Evolutionary conservation across 2,113 vertebrate species (phyloP), one percentile per base, ranked within the genome.

Genomic region (Oryzias melastigma): DNA sequence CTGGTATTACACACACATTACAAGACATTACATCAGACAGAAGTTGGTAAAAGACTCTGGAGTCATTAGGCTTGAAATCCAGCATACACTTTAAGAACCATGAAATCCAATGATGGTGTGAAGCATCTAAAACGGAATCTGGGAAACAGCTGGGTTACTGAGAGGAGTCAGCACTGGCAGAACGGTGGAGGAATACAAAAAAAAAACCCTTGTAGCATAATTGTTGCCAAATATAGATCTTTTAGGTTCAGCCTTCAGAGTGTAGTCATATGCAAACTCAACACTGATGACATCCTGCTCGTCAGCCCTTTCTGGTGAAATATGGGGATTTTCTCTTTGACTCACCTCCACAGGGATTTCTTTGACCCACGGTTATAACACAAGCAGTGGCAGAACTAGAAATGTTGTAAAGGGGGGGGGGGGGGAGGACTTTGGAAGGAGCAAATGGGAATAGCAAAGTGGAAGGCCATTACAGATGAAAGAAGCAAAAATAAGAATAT

Each of bases 21-120:
- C 80, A 66, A 67, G 65, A 52, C 45, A 69, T 85, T 87, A 82
- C 85, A 87, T 87, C 78, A 87, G 85, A 84, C 52, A 61, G 57
- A 71, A 77, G 77, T 85, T 84, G 62, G 82, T 50, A 58, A 71
- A 62, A 63, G 60, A 63, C 66, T 70, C 22, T 62, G 75, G 70
- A 77, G 46, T 62, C 65, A 69, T 75, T 68, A 68, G 65, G 53
- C 62, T 54, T 25, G 54, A 51, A 58, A 54, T 48, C 50, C 41
- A 43, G 58, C 18, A 52, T 53, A 62, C 65, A 73, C 43, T 62
- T 74, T 51, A 75, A 19, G 43, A 62, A 56, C 54, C 44, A 73
- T 67, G 59, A 78, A 41, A 68, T 62, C 52, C 27, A 16, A 46
- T 4, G 29, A 68, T 24, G 46, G 35, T 61, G n/a, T 51, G 15